phyloP scores from a whole-genome alignment of 2,797 vertebrate species.

The Sebastiscus tertius region DNA sequence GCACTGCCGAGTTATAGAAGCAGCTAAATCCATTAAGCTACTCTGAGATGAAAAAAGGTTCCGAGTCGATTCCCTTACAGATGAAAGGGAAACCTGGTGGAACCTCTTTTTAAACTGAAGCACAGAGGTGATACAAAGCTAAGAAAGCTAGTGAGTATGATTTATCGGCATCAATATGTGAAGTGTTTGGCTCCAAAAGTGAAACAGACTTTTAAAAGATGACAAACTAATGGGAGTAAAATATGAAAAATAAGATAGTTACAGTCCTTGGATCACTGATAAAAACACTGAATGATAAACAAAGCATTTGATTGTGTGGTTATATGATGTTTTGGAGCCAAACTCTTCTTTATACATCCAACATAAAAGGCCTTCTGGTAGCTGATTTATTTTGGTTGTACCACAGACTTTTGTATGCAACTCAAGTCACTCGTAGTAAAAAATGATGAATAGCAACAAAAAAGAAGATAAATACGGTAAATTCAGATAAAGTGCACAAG shows the following conservation, averaged over 20 bases:
- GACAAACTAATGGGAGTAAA: background rate
- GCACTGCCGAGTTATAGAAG: constrained; percentile 56
- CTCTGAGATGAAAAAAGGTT: constrained; percentile 61
- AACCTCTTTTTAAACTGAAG: constrained; percentile 59
- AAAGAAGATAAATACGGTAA: constrained; percentile 49
- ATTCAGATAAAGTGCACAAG: constrained; percentile 85
- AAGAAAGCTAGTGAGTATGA: constrained; percentile 52
- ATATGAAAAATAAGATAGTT: constrained; percentile 3
- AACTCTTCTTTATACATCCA: constrained; percentile 61
- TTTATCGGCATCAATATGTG: constrained; percentile 40
- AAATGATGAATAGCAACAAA: constrained; percentile 49
- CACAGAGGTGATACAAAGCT: constrained; percentile 75
- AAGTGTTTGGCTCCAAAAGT: constrained; percentile 63
- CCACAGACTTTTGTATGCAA: constrained; percentile 61
- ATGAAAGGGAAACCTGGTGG: constrained; percentile 21
- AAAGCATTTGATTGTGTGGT: background rate
- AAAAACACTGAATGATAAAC: constrained; percentile 36
- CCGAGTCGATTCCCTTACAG: constrained; percentile 7
- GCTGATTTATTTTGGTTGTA: constrained; percentile 69
- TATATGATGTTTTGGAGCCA: constrained; percentile 48
- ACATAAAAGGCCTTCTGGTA: constrained; percentile 71
- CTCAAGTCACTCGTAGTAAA: constrained; percentile 49
- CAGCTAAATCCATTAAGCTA: constrained; percentile 71
- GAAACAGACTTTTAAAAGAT: constrained; percentile 15
- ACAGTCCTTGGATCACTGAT: constrained; percentile 35